Conservation (phyloP, 1,140 invertebrate genomes). For the Microplitis mediator region DNA sequence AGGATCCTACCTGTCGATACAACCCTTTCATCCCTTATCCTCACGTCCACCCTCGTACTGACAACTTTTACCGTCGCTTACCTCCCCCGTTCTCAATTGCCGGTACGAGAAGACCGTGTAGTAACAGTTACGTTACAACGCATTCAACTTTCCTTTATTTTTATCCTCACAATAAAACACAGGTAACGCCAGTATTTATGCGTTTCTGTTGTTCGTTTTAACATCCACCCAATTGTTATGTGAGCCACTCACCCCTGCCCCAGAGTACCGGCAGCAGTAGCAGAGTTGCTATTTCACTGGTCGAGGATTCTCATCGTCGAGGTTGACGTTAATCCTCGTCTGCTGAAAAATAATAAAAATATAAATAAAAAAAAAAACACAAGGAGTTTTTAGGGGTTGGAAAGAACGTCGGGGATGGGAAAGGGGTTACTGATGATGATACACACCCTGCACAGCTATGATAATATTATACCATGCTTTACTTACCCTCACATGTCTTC, state of each 20-base stretch:
- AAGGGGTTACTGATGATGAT: slow-evolving; percentile 4
- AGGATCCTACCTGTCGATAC: slow-evolving; percentile 58
- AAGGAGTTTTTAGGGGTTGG: background rate
- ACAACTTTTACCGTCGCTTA: no score
- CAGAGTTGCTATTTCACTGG: background rate
- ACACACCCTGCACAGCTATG: slow-evolving; percentile 20
- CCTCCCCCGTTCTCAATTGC: no score
- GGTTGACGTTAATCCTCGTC: slow-evolving; percentile 30
- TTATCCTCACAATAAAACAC: slow-evolving; percentile 54
- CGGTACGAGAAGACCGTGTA: no score
- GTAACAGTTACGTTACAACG: no score
- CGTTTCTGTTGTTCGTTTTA: slow-evolving; percentile 19
- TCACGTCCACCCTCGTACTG: no score
- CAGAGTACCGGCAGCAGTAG: no score
- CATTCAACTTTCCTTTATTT: slow-evolving; percentile 21
- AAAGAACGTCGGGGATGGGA: background rate
- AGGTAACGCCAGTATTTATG: slow-evolving; percentile 62
- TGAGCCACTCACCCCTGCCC: background rate
- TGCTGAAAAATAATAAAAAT: background rate
- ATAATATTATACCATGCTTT: slow-evolving; percentile 18
- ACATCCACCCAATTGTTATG: background rate
- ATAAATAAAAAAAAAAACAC: background rate
- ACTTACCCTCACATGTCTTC: background rate
- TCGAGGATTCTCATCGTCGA: slow-evolving; percentile 17
- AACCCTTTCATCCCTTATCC: background rate